Evolutionary conservation across 2,797 vertebrate genomes (phyloP), one percentile per base, ranked within the genome.

Genomic region (Acanthis flammea): DNA sequence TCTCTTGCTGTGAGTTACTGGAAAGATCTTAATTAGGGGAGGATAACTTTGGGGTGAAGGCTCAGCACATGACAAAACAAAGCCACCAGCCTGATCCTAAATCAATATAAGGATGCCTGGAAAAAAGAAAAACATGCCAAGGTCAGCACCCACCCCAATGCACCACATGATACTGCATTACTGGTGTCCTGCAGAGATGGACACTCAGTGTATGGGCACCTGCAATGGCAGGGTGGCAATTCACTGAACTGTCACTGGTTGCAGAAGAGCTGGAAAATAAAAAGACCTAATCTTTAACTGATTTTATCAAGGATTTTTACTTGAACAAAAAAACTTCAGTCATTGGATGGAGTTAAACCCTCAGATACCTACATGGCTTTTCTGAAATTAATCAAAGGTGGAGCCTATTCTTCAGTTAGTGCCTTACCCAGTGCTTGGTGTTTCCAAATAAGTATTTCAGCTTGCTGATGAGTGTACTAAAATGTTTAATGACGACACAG

Each of bases 41-140:
- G 6, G 31, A 35, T 17, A 74, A 86, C 4, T 67, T 61, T 57
- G 35, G 19, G 42, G 13, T 71, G 35, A 86, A 90, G 60, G 48
- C 10, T 21, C 51, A 66, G 35, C 30, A 39, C 12, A 28, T 3
- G 9, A 18, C 11, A 81, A 89, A 87, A 78, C 16, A 37, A 0
- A 0, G 50, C n/a, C 62, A 84, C 16, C 30, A 78, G 28, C 57
- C 67, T 67, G 33, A 60, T 77, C 50, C 54, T 74, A 60, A 63
- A 63, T 44, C 60, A 84, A 84, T 10, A 8, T 21, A 73, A 74
- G 35, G 25, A 41, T 0, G 1, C 39, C 23, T 74, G 15, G n/a
- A 13, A 33, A 1, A 47, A 27, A 39, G 0, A 2, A 68, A n/a
- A 50, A 5, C 0, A 0, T 58, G 14, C 10, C 0, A 0, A 83